These are phyloP conservation scores for Tachuris rubrigastra DNA, from an alignment of 2,113 vertebrate genomes.

Conservation along the genomic window DNA sequence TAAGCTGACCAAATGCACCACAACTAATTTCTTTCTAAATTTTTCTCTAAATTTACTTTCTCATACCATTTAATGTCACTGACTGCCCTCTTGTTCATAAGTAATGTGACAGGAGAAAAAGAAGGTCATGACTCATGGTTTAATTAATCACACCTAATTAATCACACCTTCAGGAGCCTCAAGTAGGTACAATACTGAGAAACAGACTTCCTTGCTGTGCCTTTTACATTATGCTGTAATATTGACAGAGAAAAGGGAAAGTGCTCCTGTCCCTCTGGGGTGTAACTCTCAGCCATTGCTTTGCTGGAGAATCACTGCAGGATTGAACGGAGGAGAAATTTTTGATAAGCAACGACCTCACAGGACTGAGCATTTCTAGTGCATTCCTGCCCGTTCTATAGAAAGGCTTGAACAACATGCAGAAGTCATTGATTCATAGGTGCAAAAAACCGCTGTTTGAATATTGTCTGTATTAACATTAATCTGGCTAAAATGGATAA, in stretches of 20 bases:
- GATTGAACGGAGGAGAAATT: not conserved
- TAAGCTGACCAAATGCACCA: not conserved
- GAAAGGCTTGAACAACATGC: not conserved
- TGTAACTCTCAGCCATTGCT: not conserved
- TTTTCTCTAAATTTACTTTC: not conserved
- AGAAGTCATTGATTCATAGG: not conserved
- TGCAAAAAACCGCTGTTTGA: not conserved
- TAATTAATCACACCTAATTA: constrained; percentile 45
- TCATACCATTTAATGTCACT: not conserved
- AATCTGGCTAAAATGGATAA: not conserved
- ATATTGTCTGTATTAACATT: not conserved
- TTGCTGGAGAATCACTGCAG: not conserved
- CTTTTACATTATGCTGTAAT: not conserved
- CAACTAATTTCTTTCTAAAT: not conserved
- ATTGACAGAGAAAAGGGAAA: not conserved
- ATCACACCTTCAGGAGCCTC: constrained; percentile 3
- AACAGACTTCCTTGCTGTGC: not conserved
- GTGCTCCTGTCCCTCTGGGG: not conserved
- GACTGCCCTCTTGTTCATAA: not conserved
- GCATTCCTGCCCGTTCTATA: not conserved
- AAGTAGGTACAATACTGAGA: not conserved
- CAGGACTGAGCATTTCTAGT: not conserved
- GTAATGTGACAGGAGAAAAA: not conserved
- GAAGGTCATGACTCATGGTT: not conserved
- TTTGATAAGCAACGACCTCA: not conserved